A percentile compares a stretch with the other conserved stretches of the same genome.
These are phyloP conservation scores for Prolemur simus DNA, from an alignment of 2,113 vertebrate genomes.

Conservation along the genomic window DNA sequence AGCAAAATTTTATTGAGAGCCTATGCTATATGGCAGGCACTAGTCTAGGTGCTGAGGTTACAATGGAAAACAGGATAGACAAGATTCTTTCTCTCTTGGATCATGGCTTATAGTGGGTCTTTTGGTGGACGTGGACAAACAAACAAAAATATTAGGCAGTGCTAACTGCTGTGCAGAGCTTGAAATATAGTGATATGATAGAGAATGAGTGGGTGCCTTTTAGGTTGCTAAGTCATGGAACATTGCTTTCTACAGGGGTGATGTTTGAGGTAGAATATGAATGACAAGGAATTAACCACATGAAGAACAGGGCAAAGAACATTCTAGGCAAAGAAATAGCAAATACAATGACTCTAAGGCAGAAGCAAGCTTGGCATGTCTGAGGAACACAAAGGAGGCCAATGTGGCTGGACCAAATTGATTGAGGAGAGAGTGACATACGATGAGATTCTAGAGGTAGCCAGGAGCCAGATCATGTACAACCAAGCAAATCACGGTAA, in stretches of 20 bases:
- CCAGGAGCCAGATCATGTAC: neutral
- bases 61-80: neutral
- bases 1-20: slow-evolving; percentile 45
- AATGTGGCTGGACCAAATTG: neutral
- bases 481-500: neutral
- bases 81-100: slow-evolving; percentile 21
- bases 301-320: neutral
- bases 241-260: neutral
- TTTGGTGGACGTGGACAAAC: neutral
- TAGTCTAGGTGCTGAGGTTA: neutral
- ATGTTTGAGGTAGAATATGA: neutral
- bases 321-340: neutral
- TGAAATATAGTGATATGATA: neutral
- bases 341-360: neutral
- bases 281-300: neutral
- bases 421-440: neutral
- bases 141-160: neutral
- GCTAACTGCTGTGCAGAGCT: neutral
- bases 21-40: neutral
- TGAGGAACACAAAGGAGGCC: slow-evolving; percentile 17
- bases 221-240: neutral
- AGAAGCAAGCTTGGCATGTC: neutral
- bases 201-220: neutral
- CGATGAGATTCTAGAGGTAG: neutral
- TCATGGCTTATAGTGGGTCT: neutral